Conservation (phyloP, 2,888 invertebrate genomes). For the Drosophila nr. perissopoda region DNA sequence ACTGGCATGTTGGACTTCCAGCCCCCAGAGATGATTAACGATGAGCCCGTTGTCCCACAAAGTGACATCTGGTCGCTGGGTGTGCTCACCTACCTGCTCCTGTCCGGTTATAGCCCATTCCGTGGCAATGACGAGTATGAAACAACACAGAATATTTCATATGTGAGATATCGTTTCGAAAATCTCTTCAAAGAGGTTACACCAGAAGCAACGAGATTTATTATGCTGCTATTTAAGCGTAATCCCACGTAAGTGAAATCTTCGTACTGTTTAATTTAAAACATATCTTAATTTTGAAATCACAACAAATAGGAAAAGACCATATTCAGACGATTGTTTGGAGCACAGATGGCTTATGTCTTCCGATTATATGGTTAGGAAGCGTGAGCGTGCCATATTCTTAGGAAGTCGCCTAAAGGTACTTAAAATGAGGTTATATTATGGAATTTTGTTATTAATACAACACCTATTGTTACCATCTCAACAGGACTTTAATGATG, state of each 20-base stretch:
- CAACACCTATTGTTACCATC: not conserved
- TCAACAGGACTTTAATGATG: conserved; percentile 90
- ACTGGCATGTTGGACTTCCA: conserved; percentile 90
- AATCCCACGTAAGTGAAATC: conserved; percentile 91
- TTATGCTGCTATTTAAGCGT: conserved; percentile 97
- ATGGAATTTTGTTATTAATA: not conserved
- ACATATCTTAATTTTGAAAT: not conserved
- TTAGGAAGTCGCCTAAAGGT: conserved; percentile 93
- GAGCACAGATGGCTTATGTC: conserved; percentile 98
- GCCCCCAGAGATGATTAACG: conserved; percentile 95
- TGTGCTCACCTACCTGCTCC: conserved; percentile 94
- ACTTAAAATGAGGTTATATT: conserved; percentile 32
- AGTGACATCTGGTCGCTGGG: conserved; percentile 99
- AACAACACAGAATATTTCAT: conserved; percentile 95
- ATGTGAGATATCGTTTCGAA: conserved; percentile 96
- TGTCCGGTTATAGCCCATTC: conserved; percentile 97
- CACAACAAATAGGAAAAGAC: conserved; percentile 90
- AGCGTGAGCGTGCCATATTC: conserved; percentile 95
- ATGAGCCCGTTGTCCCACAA: conserved; percentile 94
- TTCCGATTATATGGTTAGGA: conserved; percentile 96
- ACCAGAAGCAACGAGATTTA: conserved; percentile 96
- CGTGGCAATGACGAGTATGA: conserved; percentile 92
- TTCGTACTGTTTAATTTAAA: not conserved
- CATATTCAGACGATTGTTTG: conserved; percentile 96
- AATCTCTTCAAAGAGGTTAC: conserved; percentile 97